phyloP scores from a whole-genome alignment of 2,797 vertebrate genomes.

The Takifugu ocellatus region DNA sequence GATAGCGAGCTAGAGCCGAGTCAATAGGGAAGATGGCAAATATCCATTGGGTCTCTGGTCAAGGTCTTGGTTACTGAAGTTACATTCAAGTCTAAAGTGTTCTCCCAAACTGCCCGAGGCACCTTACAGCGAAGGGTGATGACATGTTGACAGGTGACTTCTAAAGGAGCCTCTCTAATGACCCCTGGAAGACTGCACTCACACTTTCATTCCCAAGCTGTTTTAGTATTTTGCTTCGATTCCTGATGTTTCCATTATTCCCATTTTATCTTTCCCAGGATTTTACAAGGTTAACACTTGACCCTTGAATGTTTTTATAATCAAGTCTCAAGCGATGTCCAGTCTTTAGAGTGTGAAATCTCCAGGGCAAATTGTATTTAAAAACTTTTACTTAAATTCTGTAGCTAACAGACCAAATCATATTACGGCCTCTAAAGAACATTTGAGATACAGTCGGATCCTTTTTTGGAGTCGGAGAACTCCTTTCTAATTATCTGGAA shows the following conservation, averaged over 20 bases:
- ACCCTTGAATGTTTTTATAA: background rate
- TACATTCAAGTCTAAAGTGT: background rate
- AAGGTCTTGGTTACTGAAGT: too few species aligned
- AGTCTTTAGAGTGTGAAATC: background rate
- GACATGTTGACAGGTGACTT: background rate
- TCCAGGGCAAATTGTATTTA: background rate
- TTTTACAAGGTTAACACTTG: background rate
- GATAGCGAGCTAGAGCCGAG: too few species aligned
- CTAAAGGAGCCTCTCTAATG: background rate
- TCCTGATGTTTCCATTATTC: background rate
- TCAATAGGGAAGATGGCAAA: too few species aligned
- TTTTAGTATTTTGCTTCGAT: background rate
- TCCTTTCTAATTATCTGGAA: conserved; percentile 17
- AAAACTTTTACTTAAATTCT: background rate
- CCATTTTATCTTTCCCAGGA: background rate
- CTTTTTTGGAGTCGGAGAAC: conserved; percentile 20
- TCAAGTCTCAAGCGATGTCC: background rate
- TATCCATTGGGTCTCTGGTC: too few species aligned
- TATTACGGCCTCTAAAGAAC: too few species aligned
- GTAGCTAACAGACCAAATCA: background rate
- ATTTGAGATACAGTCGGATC: too few species aligned
- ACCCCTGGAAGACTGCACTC: too few species aligned
- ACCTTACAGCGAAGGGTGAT: too few species aligned
- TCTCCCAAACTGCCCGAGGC: background rate
- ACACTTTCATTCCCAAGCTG: background rate